Base-by-base conservation (phyloP, 1,140 invertebrate genomes). In the Neuroterus valhalla region DNA sequence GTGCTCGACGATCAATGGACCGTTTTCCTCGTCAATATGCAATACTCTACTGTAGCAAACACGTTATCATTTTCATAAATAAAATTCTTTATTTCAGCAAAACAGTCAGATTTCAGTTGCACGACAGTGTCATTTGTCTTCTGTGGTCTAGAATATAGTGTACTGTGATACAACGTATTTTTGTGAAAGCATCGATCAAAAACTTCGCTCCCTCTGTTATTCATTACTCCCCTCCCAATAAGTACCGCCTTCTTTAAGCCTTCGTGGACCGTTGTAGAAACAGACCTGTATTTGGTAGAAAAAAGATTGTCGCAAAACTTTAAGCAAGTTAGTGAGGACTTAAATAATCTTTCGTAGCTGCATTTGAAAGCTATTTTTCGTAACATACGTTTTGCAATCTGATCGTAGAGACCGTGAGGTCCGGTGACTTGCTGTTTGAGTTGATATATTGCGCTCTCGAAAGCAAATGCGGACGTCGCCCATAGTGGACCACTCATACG, bases 401-500 rank as follows among this genome's bases (percentile, higher is more conserved):
- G 78, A 19, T 70, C n/a, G 19, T 66, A 23, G 4, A 80, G 68
- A 17, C 50, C 70, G 52, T 73, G 74, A 14, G 78, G 71, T 19
- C 73, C 76, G 38, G 43, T 52, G 11, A 78, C 71, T 46, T 71
- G 52, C 50, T 75, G 55, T 71, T 80, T 75, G 2, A 75, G 71
- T 12, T 66, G 44, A n/a, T 62, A 68, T 14, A 77, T 79, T 21
- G 26, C 52, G 14, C 68, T 70, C 70, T 72, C 71, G 19, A 72
- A 72, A 26, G 44, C 17, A 19, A 72, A 66, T 26, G 71, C 43
- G n/a, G 55, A 72, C 5, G 43, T 46, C 0, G 42, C 45, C 46
- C 55, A 72, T 38, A 72, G 48, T 43, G 66, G 55, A 6, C 55
- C 68, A 68, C 67, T 46, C 42, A n/a, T 48, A 4, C 17, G 10